phyloP scores from a whole-genome alignment of 2,797 vertebrate genomes.

The Toxotes lorentzi region DNA sequence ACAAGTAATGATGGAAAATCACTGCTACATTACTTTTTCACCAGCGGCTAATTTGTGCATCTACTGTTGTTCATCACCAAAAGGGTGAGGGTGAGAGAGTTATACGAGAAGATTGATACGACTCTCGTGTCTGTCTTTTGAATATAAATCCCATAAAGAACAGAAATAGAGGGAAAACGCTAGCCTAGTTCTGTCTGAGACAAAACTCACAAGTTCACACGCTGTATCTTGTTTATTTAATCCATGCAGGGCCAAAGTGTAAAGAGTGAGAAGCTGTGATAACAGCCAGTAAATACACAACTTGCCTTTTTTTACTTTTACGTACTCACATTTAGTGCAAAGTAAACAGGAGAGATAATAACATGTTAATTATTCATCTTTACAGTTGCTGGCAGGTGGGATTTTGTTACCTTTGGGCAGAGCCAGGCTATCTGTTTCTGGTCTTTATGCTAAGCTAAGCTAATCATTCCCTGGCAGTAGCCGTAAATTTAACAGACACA shows the following conservation, averaged over 20 bases:
- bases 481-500: not conserved
- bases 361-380: not conserved
- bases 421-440: not conserved
- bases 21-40: not conserved
- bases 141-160: not conserved
- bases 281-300: not conserved
- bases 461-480: not conserved
- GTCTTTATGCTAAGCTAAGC: not conserved
- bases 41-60: not conserved
- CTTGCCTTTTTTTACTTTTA: not conserved
- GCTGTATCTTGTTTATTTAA: not conserved
- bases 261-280: not conserved
- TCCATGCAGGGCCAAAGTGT: not conserved
- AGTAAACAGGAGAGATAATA: not conserved
- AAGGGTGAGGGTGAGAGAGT: not conserved
- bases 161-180: not conserved
- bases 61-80: not conserved
- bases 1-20: conserved; percentile 8
- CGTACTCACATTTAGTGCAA: not conserved
- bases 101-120: not conserved
- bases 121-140: not conserved
- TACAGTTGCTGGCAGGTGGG: not conserved
- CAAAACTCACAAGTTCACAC: not conserved
- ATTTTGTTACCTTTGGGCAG: not conserved
- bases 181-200: not conserved